Conservation (phyloP, 2,113 vertebrate species). For the Steatornis caripensis region DNA sequence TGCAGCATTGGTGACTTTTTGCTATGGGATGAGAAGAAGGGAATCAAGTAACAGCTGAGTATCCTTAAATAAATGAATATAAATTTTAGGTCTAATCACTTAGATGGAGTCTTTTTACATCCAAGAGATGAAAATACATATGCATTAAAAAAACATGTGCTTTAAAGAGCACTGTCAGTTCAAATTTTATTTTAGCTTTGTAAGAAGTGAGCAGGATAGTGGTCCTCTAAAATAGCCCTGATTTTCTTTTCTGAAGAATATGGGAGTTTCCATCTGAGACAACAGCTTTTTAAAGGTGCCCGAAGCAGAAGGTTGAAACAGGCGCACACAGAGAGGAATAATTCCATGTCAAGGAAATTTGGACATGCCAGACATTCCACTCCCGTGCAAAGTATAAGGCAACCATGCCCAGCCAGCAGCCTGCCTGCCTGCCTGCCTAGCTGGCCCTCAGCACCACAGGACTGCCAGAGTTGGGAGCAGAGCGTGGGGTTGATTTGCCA, state of each 20-base stretch:
- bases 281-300: neutral
- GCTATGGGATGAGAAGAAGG: neutral
- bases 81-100: neutral
- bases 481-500: neutral
- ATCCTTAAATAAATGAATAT: neutral
- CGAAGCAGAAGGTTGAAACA: neutral
- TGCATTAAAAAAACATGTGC: neutral
- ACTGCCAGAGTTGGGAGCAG: neutral
- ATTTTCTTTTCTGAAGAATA: neutral
- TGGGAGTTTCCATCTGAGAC: neutral
- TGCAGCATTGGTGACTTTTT: neutral
- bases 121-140: neutral
- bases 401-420: neutral
- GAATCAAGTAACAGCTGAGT: neutral
- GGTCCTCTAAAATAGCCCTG: neutral
- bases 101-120: neutral
- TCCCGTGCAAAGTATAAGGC: neutral
- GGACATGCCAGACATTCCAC: neutral
- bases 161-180: neutral
- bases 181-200: neutral
- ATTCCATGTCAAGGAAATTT: neutral
- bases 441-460: neutral
- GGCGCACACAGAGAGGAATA: neutral
- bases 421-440: neutral
- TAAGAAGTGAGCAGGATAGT: neutral